Percentiles rank a stretch among this genome's conserved stretches.
phyloP scores from a whole-genome alignment of 2,797 vertebrate species.

The Coregonus ussuriensis region DNA sequence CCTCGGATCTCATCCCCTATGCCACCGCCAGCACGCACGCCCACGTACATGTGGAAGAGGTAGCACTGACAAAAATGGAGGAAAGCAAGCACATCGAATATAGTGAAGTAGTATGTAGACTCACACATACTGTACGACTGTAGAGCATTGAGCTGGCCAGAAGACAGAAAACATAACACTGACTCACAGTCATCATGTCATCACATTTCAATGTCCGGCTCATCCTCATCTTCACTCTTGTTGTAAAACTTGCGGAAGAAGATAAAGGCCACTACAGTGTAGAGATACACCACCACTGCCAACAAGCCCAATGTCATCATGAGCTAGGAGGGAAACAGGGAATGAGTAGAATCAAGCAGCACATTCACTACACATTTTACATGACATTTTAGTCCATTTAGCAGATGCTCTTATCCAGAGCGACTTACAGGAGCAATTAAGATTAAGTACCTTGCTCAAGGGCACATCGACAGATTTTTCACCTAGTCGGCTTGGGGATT shows the following conservation, averaged over 20 bases:
- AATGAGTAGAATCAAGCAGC: neutral
- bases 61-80: slow-evolving; percentile 77
- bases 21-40: slow-evolving; percentile 90
- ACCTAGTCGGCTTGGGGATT: too few species aligned
- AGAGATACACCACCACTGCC: slow-evolving; percentile 92
- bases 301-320: slow-evolving; percentile 93
- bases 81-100: neutral
- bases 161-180: neutral
- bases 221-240: slow-evolving; percentile 93
- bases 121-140: neutral
- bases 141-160: neutral
- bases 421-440: too few species aligned
- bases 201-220: slow-evolving; percentile 95
- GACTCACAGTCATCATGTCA: slow-evolving; percentile 93
- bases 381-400: too few species aligned
- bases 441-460: too few species aligned
- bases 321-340: slow-evolving; percentile 67
- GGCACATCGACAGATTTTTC: too few species aligned
- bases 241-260: slow-evolving; percentile 98
- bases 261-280: slow-evolving; percentile 93
- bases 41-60: slow-evolving; percentile 95
- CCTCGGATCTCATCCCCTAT: slow-evolving; percentile 94
- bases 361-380: neutral
- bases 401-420: too few species aligned
- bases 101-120: neutral